Conservation (phyloP, 2,888 invertebrate genomes). For the Hartigia nigra region DNA sequence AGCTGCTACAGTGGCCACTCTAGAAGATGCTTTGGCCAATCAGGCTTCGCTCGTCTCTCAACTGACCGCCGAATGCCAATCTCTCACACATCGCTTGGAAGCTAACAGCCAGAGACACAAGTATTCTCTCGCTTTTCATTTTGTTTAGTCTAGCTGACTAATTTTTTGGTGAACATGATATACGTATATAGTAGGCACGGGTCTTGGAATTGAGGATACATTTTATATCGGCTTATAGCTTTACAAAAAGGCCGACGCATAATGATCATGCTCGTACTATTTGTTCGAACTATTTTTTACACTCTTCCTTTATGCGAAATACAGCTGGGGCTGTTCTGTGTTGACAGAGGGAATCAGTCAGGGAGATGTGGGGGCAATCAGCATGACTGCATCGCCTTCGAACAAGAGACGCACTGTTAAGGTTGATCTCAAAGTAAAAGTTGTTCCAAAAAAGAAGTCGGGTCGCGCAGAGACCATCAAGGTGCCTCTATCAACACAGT, state of each 20-base stretch:
- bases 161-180: background rate
- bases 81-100: constrained; percentile 90
- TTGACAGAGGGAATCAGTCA: constrained; percentile 59
- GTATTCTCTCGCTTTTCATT: constrained; percentile 67
- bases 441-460: constrained; percentile 61
- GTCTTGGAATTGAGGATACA: background rate
- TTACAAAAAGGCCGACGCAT: background rate
- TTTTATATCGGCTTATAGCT: background rate
- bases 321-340: constrained; percentile 52
- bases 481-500: constrained; percentile 60
- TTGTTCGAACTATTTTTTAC: background rate
- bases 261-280: background rate
- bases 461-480: constrained; percentile 49
- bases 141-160: constrained; percentile 27
- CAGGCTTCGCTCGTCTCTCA: constrained; percentile 94
- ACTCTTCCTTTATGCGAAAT: background rate
- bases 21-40: constrained; percentile 90
- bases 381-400: constrained; percentile 51
- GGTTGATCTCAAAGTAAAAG: constrained; percentile 63
- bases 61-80: constrained; percentile 89
- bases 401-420: constrained; percentile 63
- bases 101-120: constrained; percentile 89
- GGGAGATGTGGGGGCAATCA: constrained; percentile 49
- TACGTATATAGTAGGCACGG: background rate
- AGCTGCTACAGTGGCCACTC: constrained; percentile 90